Percentiles rank a stretch among this genome's conserved stretches.
phyloP scores from a whole-genome alignment of 2,797 vertebrate genomes.

The Merluccius polli region DNA sequence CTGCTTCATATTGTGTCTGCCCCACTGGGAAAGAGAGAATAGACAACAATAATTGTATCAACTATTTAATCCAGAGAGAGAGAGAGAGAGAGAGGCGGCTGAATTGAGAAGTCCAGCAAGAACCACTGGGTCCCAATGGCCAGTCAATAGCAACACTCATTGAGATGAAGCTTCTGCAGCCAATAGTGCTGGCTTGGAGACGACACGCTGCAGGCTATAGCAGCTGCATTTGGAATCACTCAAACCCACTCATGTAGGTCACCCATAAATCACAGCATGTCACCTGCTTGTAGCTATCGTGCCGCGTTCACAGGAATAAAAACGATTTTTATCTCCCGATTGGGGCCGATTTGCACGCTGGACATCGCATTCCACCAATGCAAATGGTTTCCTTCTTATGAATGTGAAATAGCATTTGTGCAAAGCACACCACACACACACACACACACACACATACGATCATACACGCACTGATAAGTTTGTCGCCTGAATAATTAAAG shows the following conservation, averaged over 20 bases:
- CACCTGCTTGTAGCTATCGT: neutral
- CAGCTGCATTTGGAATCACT: conserved; percentile 9
- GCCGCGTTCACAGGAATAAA: neutral
- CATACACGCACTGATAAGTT: neutral
- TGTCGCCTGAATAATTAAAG: conserved; percentile 28
- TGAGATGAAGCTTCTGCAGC: conserved; percentile 10
- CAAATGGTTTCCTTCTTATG: neutral
- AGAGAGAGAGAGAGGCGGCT: neutral
- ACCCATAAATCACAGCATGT: conserved; percentile 11
- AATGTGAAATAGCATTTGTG: too few relatives aligned
- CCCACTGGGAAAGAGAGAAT: neutral
- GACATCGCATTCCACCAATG: neutral
- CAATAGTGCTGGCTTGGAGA: conserved; percentile 9
- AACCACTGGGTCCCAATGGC: neutral
- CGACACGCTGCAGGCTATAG: conserved; percentile 10
- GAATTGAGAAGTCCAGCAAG: neutral
- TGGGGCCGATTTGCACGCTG: neutral
- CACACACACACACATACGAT: neutral
- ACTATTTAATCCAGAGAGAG: neutral
- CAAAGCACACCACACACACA: too few relatives aligned
- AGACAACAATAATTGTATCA: neutral
- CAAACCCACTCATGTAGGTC: conserved; percentile 1
- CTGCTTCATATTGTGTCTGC: neutral
- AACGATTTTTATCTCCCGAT: neutral
- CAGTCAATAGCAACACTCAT: neutral